These are phyloP conservation scores for Diarsia mendica DNA, from an alignment of 2,888 invertebrate species.

Conservation along the genomic window DNA sequence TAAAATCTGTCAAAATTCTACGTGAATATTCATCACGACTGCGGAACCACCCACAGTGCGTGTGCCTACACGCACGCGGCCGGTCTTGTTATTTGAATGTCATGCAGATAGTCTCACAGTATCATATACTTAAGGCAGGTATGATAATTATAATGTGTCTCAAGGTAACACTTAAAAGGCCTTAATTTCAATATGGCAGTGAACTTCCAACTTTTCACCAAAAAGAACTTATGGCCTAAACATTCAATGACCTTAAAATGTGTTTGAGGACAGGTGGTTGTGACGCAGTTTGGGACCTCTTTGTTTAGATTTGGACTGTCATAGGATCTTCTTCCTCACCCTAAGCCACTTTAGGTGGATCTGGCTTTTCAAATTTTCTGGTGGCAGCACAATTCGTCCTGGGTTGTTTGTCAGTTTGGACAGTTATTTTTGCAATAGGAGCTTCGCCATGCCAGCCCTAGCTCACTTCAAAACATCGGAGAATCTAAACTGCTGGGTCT, in stretches of 20 bases:
- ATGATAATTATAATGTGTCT: neutral
- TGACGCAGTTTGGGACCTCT: too few species aligned
- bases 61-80: neutral
- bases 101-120: neutral
- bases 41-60: neutral
- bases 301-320: too few species aligned
- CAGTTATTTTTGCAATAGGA: too few species aligned
- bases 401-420: too few species aligned
- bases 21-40: neutral
- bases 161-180: neutral
- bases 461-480: too few species aligned
- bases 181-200: neutral
- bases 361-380: too few species aligned
- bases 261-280: too few species aligned
- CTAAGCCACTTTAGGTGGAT: too few species aligned
- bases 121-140: neutral
- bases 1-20: neutral
- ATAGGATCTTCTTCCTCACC: too few species aligned
- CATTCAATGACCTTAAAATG: too few species aligned
- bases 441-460: too few species aligned
- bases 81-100: neutral
- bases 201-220: neutral
- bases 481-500: neutral
- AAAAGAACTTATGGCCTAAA: neutral
- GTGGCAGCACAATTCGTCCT: too few species aligned